Percentiles rank a stretch among this genome's conserved stretches.
Conservation (phyloP, 2,113 vertebrate genomes). For the Lamprologus sp. region DNA sequence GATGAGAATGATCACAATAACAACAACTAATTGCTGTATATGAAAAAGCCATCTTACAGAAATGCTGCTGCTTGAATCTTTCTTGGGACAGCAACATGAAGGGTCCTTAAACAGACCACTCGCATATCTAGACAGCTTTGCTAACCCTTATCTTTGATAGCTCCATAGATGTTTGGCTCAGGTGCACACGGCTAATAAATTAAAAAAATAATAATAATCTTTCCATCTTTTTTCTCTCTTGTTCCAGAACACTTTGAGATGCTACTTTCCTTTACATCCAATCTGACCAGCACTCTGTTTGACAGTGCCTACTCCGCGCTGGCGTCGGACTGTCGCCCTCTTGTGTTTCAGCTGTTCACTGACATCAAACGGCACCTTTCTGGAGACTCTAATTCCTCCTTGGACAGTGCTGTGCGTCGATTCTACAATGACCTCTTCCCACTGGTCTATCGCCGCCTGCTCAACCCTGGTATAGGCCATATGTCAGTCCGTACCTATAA, state of each 20-base stretch:
- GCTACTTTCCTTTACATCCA: constrained; percentile 79
- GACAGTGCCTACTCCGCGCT: constrained; percentile 79
- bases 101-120: neutral
- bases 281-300: constrained; percentile 80
- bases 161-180: neutral
- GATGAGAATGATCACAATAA: neutral
- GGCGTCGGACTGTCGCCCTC: constrained; percentile 75
- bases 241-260: constrained; percentile 80
- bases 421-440: constrained; percentile 87
- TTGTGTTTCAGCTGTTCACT: constrained; percentile 76
- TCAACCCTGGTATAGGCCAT: constrained; percentile 79
- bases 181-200: neutral
- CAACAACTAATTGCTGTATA: neutral
- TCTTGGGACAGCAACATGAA: neutral
- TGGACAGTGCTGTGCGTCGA: constrained; percentile 68
- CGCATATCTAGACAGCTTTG: neutral
- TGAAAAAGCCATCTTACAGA: neutral
- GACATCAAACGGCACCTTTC: constrained; percentile 79
- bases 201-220: rapidly evolving
- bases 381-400: constrained; percentile 67
- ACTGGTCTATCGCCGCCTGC: constrained; percentile 80
- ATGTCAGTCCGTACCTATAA: neutral
- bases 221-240: neutral
- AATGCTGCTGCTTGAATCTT: neutral
- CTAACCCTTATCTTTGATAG: neutral